Percentiles rank a stretch among this genome's conserved stretches.
Evolutionary conservation across 2,888 invertebrate genomes (phyloP).

Genomic region (Bhutanitis thaidina): DNA sequence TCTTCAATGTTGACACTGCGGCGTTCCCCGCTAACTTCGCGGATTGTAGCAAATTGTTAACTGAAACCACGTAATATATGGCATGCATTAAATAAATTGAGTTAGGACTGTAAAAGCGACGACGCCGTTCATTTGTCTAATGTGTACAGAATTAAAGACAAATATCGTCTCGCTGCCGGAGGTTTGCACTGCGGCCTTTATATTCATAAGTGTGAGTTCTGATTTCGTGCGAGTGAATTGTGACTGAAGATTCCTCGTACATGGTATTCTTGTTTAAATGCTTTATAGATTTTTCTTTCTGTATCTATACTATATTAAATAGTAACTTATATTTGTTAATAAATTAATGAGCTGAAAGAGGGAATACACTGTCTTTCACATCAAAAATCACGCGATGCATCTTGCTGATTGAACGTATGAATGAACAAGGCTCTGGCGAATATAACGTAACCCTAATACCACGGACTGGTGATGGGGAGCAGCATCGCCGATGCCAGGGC

Average conservation of each 20-base stretch:
- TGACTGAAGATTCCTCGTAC: background rate
- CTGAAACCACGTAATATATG: conserved; percentile 69
- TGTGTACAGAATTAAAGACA: conserved; percentile 67
- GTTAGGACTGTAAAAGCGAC: conserved; percentile 57
- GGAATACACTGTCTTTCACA: too few relatives aligned
- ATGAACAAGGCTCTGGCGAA: too few relatives aligned
- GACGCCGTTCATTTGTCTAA: conserved; percentile 72
- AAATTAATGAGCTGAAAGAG: too few relatives aligned
- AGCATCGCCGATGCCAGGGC: too few relatives aligned
- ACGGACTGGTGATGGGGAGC: too few relatives aligned
- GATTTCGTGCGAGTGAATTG: background rate
- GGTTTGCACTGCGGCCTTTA: conserved; percentile 12
- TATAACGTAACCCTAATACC: too few relatives aligned
- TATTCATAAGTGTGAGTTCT: conserved; percentile 14
- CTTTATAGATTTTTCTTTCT: too few relatives aligned
- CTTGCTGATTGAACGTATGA: too few relatives aligned
- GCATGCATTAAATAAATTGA: conserved; percentile 77
- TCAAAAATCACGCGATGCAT: too few relatives aligned
- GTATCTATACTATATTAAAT: too few relatives aligned
- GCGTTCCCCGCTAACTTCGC: conserved; percentile 47
- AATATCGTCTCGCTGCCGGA: conserved; percentile 37
- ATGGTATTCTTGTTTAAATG: too few relatives aligned
- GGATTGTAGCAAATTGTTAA: conserved; percentile 62
- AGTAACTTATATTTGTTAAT: too few relatives aligned
- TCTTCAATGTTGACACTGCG: conserved; percentile 55